Evolutionary conservation across 2,113 vertebrate species (phyloP).

Genomic region (Fukomys damarensis): DNA sequence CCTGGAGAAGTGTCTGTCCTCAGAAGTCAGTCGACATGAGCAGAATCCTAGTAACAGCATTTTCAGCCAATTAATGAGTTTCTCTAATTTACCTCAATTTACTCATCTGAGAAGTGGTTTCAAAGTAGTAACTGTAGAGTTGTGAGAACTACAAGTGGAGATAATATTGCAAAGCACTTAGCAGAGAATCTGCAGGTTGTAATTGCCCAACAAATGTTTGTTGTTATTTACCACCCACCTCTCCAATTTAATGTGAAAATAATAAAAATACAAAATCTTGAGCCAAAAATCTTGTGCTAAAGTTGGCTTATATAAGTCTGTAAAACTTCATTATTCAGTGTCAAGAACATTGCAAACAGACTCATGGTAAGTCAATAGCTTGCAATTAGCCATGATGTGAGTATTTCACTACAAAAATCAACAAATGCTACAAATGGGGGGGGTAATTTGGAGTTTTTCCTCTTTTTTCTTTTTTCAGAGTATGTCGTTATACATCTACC

Average conservation of each 20-base stretch:
- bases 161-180: not conserved
- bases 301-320: not conserved
- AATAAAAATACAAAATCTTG: slow-evolving; percentile 26
- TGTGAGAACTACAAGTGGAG: not conserved
- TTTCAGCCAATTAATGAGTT: not conserved
- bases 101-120: not conserved
- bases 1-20: not conserved
- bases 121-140: not conserved
- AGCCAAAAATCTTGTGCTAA: not conserved
- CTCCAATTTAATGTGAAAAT: not conserved
- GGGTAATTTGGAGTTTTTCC: not conserved
- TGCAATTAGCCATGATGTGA: not conserved
- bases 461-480: not conserved
- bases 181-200: not conserved
- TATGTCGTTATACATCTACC: not conserved
- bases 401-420: slow-evolving; percentile 12
- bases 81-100: not conserved
- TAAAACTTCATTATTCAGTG: not conserved
- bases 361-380: not conserved
- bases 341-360: slow-evolving; percentile 10
- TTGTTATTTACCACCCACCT: not conserved
- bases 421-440: not conserved
- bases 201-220: not conserved
- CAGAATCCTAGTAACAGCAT: not conserved
- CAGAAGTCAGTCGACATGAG: not conserved